A percentile compares a stretch with the other conserved stretches of the same genome.
These are phyloP conservation scores for Apocheima hispidaria DNA, from an alignment of 2,888 invertebrate genomes.

Conservation along the genomic window DNA sequence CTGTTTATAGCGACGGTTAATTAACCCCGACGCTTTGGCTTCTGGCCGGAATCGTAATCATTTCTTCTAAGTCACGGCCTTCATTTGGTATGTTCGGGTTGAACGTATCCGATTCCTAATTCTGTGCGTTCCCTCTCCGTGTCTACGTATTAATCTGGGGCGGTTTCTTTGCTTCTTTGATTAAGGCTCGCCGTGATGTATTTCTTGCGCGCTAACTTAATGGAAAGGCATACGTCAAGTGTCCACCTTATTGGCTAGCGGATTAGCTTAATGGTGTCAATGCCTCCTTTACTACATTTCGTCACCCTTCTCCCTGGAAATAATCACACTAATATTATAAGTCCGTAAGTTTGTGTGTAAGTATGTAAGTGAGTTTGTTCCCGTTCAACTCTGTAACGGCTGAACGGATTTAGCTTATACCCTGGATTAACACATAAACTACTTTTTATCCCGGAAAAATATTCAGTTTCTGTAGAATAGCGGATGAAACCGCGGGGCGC, in stretches of 20 bases:
- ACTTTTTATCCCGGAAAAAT: too few relatives aligned
- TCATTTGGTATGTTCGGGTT: constrained; percentile 62
- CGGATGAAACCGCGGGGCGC: too few relatives aligned
- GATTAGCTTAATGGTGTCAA: constrained; percentile 79
- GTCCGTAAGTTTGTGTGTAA: too few relatives aligned
- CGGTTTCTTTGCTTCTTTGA: constrained; percentile 80
- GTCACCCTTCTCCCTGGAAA: constrained; percentile 54
- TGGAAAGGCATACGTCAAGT: constrained; percentile 84
- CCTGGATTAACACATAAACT: too few relatives aligned
- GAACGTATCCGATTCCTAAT: constrained; percentile 62
- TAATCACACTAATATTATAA: too few relatives aligned
- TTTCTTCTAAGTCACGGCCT: constrained; percentile 47
- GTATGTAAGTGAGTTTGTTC: too few relatives aligned
- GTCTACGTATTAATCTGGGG: constrained; percentile 80
- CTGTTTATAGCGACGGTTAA: constrained; percentile 36
- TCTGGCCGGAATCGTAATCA: constrained; percentile 45
- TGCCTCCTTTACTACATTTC: constrained; percentile 67
- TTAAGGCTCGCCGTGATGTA: constrained; percentile 82
- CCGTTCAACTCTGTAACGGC: too few relatives aligned
- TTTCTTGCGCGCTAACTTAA: constrained; percentile 82
- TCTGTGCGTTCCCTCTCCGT: constrained; percentile 63
- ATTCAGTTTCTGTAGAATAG: too few relatives aligned
- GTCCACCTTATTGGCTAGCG: constrained; percentile 82
- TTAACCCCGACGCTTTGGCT: constrained; percentile 34
- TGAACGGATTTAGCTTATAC: too few relatives aligned